A percentile compares a stretch with the other conserved stretches of the same genome.
These are phyloP conservation scores for Chaenogobius annularis DNA, from an alignment of 2,113 vertebrate genomes.

Conservation along the genomic window DNA sequence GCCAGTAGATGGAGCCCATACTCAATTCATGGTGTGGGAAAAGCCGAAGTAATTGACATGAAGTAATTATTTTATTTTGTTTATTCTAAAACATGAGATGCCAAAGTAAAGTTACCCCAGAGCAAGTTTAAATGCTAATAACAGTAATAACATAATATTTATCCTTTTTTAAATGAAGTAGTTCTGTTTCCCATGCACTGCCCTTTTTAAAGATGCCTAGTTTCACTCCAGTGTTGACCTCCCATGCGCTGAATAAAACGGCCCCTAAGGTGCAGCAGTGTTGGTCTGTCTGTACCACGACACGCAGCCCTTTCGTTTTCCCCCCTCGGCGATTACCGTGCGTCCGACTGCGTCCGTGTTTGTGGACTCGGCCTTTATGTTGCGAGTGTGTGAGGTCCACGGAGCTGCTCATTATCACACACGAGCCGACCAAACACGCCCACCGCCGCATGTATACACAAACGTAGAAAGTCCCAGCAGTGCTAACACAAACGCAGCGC, in stretches of 20 bases:
- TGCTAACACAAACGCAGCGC: constrained; percentile 30
- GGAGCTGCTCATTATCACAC: constrained; percentile 53
- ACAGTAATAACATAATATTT: no score
- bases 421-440: constrained; percentile 5
- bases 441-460: constrained; percentile 41
- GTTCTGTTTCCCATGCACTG: no score
- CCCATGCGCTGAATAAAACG: constrained; percentile 42
- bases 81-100: no score
- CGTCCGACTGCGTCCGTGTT: constrained; percentile 59
- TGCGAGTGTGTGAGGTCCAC: constrained; percentile 55
- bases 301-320: constrained; percentile 34
- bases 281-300: constrained; percentile 28
- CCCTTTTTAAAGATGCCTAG: not conserved
- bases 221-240: constrained; percentile 40
- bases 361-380: constrained; percentile 44
- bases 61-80: no score
- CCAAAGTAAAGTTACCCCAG: no score
- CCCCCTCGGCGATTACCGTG: constrained; percentile 50
- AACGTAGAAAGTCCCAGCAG: constrained; percentile 17
- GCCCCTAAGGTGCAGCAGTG: constrained; percentile 57
- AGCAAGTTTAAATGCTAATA: no score
- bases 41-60: no score
- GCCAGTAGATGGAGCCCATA: no score
- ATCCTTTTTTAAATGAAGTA: no score
- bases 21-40: no score